phyloP scores from a whole-genome alignment of 2,888 invertebrate genomes.

The Macropis europaea region DNA sequence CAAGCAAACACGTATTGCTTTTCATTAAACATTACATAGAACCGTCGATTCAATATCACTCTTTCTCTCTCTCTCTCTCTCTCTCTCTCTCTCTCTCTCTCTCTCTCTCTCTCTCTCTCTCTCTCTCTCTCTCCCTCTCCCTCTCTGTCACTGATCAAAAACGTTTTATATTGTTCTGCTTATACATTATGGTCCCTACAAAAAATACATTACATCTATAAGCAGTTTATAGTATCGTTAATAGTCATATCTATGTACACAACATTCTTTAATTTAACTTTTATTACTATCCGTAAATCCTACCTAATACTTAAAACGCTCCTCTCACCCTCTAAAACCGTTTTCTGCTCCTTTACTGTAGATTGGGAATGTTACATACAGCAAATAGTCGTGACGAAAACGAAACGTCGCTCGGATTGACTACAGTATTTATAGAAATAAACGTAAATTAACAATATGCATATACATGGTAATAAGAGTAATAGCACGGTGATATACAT shows the following conservation, averaged over 20 bases:
- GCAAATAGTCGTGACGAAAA: slow-evolving; percentile 41
- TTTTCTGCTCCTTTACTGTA: slow-evolving; percentile 22
- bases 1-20: slow-evolving; percentile 55
- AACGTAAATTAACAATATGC: slow-evolving; percentile 41
- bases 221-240: slow-evolving; percentile 68
- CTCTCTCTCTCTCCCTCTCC: too few relatives aligned
- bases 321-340: background rate
- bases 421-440: slow-evolving; percentile 28
- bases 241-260: slow-evolving; percentile 65
- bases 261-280: slow-evolving; percentile 58
- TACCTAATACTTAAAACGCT: slow-evolving; percentile 59
- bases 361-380: slow-evolving; percentile 63
- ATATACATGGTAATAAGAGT: slow-evolving; percentile 18
- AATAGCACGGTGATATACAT: slow-evolving; percentile 13
- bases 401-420: slow-evolving; percentile 27
- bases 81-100: too few relatives aligned
- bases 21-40: slow-evolving; percentile 39
- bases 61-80: too few relatives aligned
- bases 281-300: slow-evolving; percentile 40
- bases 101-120: too few relatives aligned
- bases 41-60: slow-evolving; percentile 50
- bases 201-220: slow-evolving; percentile 77
- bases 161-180: slow-evolving; percentile 63
- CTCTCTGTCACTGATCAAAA: slow-evolving; percentile 30
- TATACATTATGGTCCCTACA: slow-evolving; percentile 76